These are phyloP conservation scores for Cherax quadricarinatus DNA, from an alignment of 1,140 invertebrate genomes.

Conservation along the genomic window DNA sequence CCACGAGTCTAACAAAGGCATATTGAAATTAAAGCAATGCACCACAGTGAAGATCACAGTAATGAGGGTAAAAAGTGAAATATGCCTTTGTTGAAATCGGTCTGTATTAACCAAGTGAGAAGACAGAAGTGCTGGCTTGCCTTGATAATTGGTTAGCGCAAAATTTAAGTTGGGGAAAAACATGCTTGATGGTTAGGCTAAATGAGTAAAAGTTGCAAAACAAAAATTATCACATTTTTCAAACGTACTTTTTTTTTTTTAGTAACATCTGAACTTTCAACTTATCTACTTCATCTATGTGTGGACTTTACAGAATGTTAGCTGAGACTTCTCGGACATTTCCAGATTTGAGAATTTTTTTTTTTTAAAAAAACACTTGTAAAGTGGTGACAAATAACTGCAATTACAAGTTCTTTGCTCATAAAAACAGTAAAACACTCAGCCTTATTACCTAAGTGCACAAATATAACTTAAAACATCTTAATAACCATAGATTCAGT, in stretches of 20 bases:
- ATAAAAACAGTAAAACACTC: background rate
- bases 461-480: constrained; percentile 59
- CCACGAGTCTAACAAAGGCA: constrained; percentile 67
- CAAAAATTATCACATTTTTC: background rate
- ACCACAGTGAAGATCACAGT: constrained; percentile 58
- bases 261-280: background rate
- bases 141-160: constrained; percentile 45
- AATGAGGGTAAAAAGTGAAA: constrained; percentile 65
- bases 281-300: background rate
- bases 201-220: constrained; percentile 25
- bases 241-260: background rate
- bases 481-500: constrained; percentile 51
- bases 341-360: too few relatives aligned
- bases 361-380: background rate
- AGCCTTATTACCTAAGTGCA: constrained; percentile 50
- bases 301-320: constrained; percentile 24
- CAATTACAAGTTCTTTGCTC: background rate
- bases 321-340: too few relatives aligned
- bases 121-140: constrained; percentile 42
- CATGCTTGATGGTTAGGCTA: constrained; percentile 42
- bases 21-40: constrained; percentile 62
- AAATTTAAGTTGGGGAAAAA: background rate
- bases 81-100: constrained; percentile 69
- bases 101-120: constrained; percentile 35
- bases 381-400: background rate